Conservation (phyloP, 2,797 vertebrate genomes). For the Sebastes trivittatus region DNA sequence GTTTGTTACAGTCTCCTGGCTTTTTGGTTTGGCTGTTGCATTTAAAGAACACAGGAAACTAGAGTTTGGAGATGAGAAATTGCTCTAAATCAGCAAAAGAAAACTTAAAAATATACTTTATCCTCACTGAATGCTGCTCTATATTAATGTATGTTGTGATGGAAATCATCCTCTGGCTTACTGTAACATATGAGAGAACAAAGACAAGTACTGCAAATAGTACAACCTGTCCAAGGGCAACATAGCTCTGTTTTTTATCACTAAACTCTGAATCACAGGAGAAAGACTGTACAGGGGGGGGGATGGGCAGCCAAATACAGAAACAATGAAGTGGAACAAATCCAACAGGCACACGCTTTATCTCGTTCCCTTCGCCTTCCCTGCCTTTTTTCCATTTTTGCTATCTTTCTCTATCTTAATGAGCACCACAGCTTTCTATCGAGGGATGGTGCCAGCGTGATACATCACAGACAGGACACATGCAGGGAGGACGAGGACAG, state of each 20-base stretch:
- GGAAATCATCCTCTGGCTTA: background rate
- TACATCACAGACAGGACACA: slow-evolving; percentile 76
- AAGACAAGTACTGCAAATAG: slow-evolving; percentile 53
- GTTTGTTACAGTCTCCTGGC: slow-evolving; percentile 31
- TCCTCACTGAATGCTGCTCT: background rate
- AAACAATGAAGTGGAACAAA: slow-evolving; percentile 86
- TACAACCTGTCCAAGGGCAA: slow-evolving; percentile 69
- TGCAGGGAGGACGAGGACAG: slow-evolving; percentile 62
- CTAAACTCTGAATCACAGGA: slow-evolving; percentile 61
- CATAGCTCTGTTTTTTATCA: slow-evolving; percentile 56
- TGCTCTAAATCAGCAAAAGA: background rate
- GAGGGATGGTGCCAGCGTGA: slow-evolving; percentile 70
- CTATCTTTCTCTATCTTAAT: slow-evolving; percentile 87
- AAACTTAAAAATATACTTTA: background rate
- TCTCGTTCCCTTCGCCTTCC: slow-evolving; percentile 72
- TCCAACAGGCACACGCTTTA: slow-evolving; percentile 82
- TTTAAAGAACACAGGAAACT: slow-evolving; percentile 12
- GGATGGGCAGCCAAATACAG: slow-evolving; percentile 62
- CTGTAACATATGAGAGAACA: slow-evolving; percentile 14
- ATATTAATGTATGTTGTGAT: background rate
- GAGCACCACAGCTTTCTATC: slow-evolving; percentile 80
- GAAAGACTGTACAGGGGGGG: slow-evolving; percentile 41
- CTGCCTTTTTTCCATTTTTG: slow-evolving; percentile 77
- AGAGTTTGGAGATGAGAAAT: background rate
- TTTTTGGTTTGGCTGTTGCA: slow-evolving; percentile 36